Evolutionary conservation across 2,888 invertebrate genomes (phyloP).

Genomic region (Arge pagana): DNA sequence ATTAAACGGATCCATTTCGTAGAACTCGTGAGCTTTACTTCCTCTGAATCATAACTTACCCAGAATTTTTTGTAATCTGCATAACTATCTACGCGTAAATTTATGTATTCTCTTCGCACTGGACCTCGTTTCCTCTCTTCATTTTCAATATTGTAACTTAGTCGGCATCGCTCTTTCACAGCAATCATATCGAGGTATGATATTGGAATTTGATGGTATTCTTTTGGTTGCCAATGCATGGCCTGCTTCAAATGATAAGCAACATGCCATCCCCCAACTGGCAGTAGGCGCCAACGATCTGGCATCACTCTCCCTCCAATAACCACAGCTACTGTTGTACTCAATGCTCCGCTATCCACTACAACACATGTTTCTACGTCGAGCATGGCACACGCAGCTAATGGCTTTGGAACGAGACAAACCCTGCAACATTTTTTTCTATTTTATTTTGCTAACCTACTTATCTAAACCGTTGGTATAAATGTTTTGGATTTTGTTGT

Average conservation of each 20-base stretch:
- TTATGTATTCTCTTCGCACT: slow-evolving; percentile 48
- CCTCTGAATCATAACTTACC: slow-evolving; percentile 37
- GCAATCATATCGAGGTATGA: slow-evolving; percentile 53
- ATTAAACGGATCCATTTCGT: background rate
- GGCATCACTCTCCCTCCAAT: slow-evolving; percentile 55
- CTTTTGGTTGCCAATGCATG: slow-evolving; percentile 54
- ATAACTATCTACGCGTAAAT: slow-evolving; percentile 50
- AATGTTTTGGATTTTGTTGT: too few species aligned
- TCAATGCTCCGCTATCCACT: slow-evolving; percentile 58
- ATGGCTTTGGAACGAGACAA: slow-evolving; percentile 55
- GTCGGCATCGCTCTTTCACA: slow-evolving; percentile 55
- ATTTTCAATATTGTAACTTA: slow-evolving; percentile 54
- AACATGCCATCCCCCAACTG: slow-evolving; percentile 58
- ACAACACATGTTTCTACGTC: slow-evolving; percentile 57
- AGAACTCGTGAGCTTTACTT: background rate
- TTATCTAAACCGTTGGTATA: too few species aligned
- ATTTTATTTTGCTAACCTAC: too few species aligned
- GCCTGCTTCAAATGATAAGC: slow-evolving; percentile 56
- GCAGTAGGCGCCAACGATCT: slow-evolving; percentile 51
- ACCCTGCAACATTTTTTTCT: slow-evolving; percentile 52
- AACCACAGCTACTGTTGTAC: slow-evolving; percentile 57
- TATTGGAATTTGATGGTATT: slow-evolving; percentile 54
- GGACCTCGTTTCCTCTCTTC: slow-evolving; percentile 45
- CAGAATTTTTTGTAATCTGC: slow-evolving; percentile 51
- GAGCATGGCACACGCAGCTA: slow-evolving; percentile 55